Evolutionary conservation across 2,113 vertebrate species (phyloP).

Genomic region (Phycodurus eques): DNA sequence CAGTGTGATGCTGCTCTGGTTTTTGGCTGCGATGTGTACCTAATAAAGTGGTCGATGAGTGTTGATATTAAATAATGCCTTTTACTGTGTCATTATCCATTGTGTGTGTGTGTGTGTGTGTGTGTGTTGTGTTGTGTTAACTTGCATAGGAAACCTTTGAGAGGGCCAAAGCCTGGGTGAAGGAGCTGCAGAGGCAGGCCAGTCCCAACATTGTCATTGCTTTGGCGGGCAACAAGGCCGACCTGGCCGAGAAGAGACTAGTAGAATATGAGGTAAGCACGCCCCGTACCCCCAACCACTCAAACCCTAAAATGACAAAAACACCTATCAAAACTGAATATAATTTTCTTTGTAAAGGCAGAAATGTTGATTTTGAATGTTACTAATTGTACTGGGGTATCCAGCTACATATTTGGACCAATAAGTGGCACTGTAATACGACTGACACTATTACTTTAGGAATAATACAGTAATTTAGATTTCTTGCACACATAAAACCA

Average conservation of each 20-base stretch:
- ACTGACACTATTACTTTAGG: too few relatives aligned
- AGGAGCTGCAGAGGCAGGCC: constrained; percentile 82
- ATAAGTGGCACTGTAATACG: too few relatives aligned
- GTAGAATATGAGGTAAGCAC: constrained; percentile 78
- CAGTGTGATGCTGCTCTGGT: not conserved
- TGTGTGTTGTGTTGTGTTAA: not conserved
- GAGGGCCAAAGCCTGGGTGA: constrained; percentile 82
- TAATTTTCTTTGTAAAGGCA: too few relatives aligned
- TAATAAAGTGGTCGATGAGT: not conserved
- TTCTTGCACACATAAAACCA: too few relatives aligned
- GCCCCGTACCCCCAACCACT: not conserved
- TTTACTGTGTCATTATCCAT: not conserved
- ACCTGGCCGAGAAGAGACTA: constrained; percentile 80
- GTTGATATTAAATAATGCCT: not conserved
- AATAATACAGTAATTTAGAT: too few relatives aligned
- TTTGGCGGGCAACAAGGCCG: constrained; percentile 80
- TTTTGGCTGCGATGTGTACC: not conserved
- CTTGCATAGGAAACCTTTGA: constrained; percentile 77
- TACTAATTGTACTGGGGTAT: too few relatives aligned
- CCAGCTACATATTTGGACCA: too few relatives aligned
- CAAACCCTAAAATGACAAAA: not conserved
- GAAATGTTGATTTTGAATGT: too few relatives aligned
- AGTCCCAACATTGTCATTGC: constrained; percentile 84
- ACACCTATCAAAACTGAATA: not conserved
- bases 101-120: not conserved